Conservation (phyloP, 1,140 invertebrate genomes). For the Procambarus virginalis region DNA sequence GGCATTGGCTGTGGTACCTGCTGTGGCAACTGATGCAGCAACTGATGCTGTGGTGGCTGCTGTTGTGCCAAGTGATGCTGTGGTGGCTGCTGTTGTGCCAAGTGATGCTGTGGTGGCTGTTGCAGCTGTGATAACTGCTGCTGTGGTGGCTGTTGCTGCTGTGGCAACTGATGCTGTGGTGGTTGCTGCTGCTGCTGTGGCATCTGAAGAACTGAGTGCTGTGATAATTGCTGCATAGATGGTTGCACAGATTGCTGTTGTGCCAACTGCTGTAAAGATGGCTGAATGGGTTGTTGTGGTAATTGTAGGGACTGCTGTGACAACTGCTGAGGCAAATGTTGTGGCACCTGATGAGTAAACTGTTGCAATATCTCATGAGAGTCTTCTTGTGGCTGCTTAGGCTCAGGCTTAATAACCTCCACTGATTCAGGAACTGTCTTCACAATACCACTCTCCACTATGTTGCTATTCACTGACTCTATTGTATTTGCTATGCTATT, state of each 20-base stretch:
- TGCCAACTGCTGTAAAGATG: conserved; percentile 3
- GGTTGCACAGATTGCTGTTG: conserved; percentile 9
- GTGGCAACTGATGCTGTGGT: not conserved
- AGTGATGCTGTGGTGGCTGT: not conserved
- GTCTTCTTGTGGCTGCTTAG: conserved; percentile 26
- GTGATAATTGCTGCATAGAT: conserved; percentile 11
- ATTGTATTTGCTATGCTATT: conserved; percentile 60
- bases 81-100: conserved; percentile 5
- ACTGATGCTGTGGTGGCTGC: conserved; percentile 8
- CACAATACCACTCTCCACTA: conserved; percentile 56
- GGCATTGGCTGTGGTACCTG: not conserved
- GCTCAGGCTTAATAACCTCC: conserved; percentile 38
- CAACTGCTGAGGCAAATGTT: conserved; percentile 15
- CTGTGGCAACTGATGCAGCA: not conserved
- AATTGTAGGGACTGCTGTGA: conserved; percentile 33
- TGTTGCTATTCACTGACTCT: conserved; percentile 53
- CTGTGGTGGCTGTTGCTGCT: not conserved
- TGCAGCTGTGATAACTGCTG: not conserved
- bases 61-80: not conserved
- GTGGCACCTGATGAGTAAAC: conserved; percentile 12
- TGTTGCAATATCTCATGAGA: conserved; percentile 50
- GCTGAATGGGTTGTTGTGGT: conserved; percentile 25
- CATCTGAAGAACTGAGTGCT: conserved; percentile 4
- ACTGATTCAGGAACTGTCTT: conserved; percentile 57
- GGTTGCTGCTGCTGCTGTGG: conserved; percentile 25